These are phyloP conservation scores for Oophaga sylvatica DNA, from an alignment of 2,797 vertebrate genomes.

Conservation along the genomic window DNA sequence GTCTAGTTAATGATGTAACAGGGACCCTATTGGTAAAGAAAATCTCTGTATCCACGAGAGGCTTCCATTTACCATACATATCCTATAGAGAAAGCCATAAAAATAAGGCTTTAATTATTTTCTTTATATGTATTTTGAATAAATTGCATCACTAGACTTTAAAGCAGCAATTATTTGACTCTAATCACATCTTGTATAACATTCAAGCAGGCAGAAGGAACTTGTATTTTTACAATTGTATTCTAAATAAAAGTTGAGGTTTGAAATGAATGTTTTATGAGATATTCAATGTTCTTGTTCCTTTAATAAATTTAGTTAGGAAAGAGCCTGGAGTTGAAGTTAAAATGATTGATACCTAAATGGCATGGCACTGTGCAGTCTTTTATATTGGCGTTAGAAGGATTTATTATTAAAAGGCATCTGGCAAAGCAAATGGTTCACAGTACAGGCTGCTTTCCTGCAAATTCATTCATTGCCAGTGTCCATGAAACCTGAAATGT, in stretches of 20 bases:
- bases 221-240: background rate
- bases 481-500: slow-evolving; percentile 27
- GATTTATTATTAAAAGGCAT: slow-evolving; percentile 65
- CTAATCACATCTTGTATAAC: background rate
- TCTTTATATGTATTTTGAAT: background rate
- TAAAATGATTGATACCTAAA: slow-evolving; percentile 62
- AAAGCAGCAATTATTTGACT: background rate
- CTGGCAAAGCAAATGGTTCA: slow-evolving; percentile 61
- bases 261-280: slow-evolving; percentile 43
- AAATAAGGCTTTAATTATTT: background rate
- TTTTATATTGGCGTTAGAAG: slow-evolving; percentile 52
- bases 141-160: background rate
- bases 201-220: background rate
- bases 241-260: slow-evolving; percentile 47
- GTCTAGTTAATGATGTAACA: no score
- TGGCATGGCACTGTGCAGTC: slow-evolving; percentile 50
- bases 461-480: slow-evolving; percentile 32
- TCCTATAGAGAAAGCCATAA: no score
- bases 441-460: slow-evolving; percentile 63
- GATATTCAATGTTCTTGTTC: slow-evolving; percentile 17
- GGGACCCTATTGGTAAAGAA: no score
- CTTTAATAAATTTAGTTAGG: slow-evolving; percentile 59
- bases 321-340: background rate
- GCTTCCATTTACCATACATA: no score
- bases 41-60: no score